Conservation (phyloP, 2,888 invertebrate genomes). For the Bruchidius siliquastri region DNA sequence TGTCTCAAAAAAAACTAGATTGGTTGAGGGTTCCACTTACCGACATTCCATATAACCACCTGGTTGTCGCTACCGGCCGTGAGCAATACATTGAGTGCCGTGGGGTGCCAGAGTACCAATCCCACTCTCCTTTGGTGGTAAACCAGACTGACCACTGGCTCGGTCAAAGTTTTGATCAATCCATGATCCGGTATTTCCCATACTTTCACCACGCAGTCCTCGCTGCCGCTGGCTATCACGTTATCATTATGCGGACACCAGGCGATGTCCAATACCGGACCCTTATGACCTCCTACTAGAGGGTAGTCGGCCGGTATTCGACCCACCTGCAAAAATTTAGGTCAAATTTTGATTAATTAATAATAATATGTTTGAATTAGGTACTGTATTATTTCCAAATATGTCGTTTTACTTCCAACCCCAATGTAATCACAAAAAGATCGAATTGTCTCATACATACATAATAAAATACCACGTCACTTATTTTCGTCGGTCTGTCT, state of each 20-base stretch:
- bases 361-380: neutral
- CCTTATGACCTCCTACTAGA: constrained; percentile 93
- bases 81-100: constrained; percentile 89
- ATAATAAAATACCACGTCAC: no score
- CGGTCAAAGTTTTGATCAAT: constrained; percentile 81
- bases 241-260: constrained; percentile 99
- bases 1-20: no score
- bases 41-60: constrained; percentile 50
- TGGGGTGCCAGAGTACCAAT: constrained; percentile 94
- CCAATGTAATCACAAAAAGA: no score
- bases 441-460: no score
- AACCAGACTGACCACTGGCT: constrained; percentile 88
- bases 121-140: constrained; percentile 91
- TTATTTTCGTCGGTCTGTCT: no score
- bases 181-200: constrained; percentile 96
- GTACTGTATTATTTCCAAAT: no score
- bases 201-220: constrained; percentile 94
- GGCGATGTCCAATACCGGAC: constrained; percentile 92
- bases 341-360: neutral
- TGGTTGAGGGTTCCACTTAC: constrained; percentile 25
- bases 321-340: constrained; percentile 65
- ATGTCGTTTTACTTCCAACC: no score
- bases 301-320: constrained; percentile 92
- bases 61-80: constrained; percentile 92
- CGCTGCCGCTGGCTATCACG: constrained; percentile 94